Conservation (phyloP, 2,888 invertebrate genomes). For the Abrostola tripartita region DNA sequence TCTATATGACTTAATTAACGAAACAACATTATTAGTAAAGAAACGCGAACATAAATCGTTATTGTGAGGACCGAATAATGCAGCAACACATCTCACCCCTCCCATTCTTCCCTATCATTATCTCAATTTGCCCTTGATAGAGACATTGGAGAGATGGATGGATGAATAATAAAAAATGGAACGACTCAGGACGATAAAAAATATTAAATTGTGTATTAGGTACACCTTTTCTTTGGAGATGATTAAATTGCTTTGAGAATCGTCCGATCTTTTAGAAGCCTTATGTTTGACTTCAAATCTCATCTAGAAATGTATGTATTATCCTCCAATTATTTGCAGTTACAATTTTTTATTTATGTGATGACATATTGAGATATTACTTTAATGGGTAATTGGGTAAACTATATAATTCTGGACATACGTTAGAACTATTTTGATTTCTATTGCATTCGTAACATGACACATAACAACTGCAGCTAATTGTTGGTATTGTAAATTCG, state of each 20-base stretch:
- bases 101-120: conserved; percentile 69
- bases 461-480: too few relatives aligned
- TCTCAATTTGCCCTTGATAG: conserved; percentile 76
- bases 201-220: conserved; percentile 44
- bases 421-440: too few relatives aligned
- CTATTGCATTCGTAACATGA: too few relatives aligned
- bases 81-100: conserved; percentile 36
- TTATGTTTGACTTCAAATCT: conserved; percentile 14
- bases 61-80: conserved; percentile 27
- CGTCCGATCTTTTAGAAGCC: conserved; percentile 39
- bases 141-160: conserved; percentile 67
- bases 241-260: conserved; percentile 39
- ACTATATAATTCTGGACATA: too few relatives aligned
- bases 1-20: conserved; percentile 13
- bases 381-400: too few relatives aligned
- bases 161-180: conserved; percentile 53
- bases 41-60: conserved; percentile 37
- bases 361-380: too few relatives aligned
- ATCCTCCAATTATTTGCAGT: too few relatives aligned
- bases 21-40: conserved; percentile 33
- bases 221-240: conserved; percentile 42
- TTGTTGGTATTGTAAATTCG: too few relatives aligned
- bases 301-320: neutral
- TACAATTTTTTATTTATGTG: too few relatives aligned
- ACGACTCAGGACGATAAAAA: conserved; percentile 42